Evolutionary conservation across 1,140 invertebrate species (phyloP).

Genomic region (Drosophila gunungcola): DNA sequence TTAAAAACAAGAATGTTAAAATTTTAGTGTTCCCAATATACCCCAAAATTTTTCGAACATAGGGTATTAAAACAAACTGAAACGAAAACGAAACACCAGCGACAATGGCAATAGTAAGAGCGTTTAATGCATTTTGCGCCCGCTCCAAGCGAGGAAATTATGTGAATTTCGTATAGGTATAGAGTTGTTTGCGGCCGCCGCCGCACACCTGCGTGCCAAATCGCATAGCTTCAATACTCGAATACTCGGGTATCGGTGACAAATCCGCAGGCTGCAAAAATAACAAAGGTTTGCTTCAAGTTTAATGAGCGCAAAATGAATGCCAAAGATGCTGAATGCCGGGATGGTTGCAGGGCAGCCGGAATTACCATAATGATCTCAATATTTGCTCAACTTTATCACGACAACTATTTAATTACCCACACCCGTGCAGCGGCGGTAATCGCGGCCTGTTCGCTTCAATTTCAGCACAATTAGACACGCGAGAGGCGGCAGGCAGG

Average conservation of each 20-base stretch:
- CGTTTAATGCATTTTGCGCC: constrained; percentile 76
- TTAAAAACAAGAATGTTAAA: no score
- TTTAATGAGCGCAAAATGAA: constrained; percentile 68
- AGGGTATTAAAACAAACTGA: constrained; percentile 34
- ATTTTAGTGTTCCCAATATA: neutral
- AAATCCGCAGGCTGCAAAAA: constrained; percentile 34
- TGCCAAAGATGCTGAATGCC: constrained; percentile 58
- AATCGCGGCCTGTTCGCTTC: constrained; percentile 18
- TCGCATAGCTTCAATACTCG: constrained; percentile 34
- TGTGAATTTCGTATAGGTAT: constrained; percentile 65
- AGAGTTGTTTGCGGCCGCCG: constrained; percentile 42
- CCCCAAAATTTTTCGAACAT: neutral
- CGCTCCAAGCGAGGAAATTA: constrained; percentile 73
- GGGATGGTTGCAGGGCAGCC: constrained; percentile 48
- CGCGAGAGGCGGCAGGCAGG: constrained; percentile 67
- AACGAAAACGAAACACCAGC: constrained; percentile 13
- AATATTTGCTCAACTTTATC: constrained; percentile 81
- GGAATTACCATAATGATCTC: constrained; percentile 81
- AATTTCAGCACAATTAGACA: constrained; percentile 71
- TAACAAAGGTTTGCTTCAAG: constrained; percentile 48
- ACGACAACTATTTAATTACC: constrained; percentile 78
- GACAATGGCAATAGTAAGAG: constrained; percentile 41
- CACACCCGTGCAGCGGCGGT: constrained; percentile 38
- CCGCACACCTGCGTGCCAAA: constrained; percentile 77
- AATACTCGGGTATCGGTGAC: constrained; percentile 50